Conservation (phyloP, 1,140 invertebrate species). For the Radopholus similis region DNA sequence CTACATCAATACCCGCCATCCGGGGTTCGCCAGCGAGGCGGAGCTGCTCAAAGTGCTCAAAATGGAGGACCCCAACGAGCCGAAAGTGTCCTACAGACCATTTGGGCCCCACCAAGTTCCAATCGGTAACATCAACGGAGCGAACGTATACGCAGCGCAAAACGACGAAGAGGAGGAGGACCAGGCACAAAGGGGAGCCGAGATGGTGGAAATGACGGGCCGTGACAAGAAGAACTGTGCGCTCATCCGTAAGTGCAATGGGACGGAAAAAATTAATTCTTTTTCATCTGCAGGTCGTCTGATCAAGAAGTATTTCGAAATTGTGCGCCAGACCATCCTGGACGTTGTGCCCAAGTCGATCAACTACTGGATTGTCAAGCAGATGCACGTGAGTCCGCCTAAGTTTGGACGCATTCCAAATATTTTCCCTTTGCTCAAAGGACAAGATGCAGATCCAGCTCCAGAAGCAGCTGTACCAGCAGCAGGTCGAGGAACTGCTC, state of each 20-base stretch:
- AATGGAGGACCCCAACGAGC: too few species aligned
- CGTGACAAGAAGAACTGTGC: conserved; percentile 92
- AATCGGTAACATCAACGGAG: too few species aligned
- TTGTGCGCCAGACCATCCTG: conserved; percentile 95
- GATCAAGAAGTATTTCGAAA: conserved; percentile 97
- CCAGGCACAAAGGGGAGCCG: not conserved
- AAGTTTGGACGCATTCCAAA: too few species aligned
- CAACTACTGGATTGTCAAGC: conserved; percentile 99
- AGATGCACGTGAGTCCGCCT: too few species aligned
- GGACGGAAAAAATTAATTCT: not conserved
- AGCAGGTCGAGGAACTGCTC: conserved; percentile 92
- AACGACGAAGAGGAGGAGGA: not conserved
- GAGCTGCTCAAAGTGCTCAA: conserved; percentile 31
- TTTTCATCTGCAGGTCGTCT: conserved; percentile 71
- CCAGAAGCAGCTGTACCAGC: too few species aligned
- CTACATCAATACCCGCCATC: conserved; percentile 99
- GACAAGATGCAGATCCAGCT: conserved; percentile 96
- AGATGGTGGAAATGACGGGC: conserved; percentile 68
- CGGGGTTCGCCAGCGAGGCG: conserved; percentile 77
- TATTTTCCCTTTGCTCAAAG: too few species aligned
- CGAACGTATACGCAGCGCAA: not conserved
- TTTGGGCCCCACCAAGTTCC: conserved; percentile 62
- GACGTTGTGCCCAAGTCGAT: conserved; percentile 97
- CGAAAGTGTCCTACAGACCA: too few species aligned
- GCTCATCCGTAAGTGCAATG: conserved; percentile 75